Conservation (phyloP, 1,140 invertebrate species). For the Zaprionus vittiger region DNA sequence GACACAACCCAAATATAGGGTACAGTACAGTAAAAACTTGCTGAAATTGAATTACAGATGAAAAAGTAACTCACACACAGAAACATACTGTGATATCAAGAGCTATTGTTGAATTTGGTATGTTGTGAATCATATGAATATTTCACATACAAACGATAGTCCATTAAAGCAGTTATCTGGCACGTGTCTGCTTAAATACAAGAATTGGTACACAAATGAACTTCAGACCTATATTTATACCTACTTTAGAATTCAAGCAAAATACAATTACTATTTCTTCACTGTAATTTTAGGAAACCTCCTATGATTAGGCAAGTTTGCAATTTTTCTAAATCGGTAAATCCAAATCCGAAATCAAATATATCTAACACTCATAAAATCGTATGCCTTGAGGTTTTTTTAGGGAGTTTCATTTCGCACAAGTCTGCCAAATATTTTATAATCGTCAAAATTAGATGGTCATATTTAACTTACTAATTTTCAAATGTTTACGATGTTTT, state of each 20-base stretch:
- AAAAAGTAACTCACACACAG: background rate
- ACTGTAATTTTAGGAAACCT: background rate
- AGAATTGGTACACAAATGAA: background rate
- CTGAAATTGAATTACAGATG: background rate
- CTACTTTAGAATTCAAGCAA: too few relatives aligned
- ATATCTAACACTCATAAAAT: constrained; percentile 8
- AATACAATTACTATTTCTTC: constrained; percentile 4
- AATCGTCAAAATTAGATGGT: constrained; percentile 42
- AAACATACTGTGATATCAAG: background rate
- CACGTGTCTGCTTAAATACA: background rate
- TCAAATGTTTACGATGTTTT: constrained; percentile 42
- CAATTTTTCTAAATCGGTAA: constrained; percentile 21
- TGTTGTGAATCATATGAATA: background rate
- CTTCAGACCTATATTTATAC: background rate
- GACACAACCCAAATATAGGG: background rate
- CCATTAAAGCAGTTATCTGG: background rate
- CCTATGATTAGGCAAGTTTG: background rate
- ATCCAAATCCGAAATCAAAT: background rate
- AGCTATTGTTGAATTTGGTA: background rate
- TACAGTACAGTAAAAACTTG: background rate
- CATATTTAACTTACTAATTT: constrained; percentile 73
- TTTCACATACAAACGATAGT: background rate
- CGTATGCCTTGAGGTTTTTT: constrained; percentile 36
- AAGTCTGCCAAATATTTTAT: constrained; percentile 64
- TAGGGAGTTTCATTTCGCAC: constrained; percentile 52